phyloP scores from a whole-genome alignment of 2,113 vertebrate species.

The Galemys pyrenaicus region DNA sequence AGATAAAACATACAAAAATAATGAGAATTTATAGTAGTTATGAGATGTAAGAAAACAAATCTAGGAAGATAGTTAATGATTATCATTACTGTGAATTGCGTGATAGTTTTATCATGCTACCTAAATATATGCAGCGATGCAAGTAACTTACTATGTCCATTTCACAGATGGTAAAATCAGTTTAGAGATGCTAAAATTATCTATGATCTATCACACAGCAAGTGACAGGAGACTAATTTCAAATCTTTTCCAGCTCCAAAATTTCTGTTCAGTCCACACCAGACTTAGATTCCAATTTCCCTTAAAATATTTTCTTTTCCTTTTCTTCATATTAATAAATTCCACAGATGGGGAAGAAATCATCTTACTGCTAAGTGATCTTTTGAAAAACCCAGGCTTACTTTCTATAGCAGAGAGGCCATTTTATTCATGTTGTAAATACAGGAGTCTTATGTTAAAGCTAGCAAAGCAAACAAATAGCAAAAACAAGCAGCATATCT shows the following conservation, averaged over 20 bases:
- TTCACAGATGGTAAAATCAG: conserved; percentile 38
- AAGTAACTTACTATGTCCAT: not conserved
- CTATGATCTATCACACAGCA: not conserved
- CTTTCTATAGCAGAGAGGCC: conserved; percentile 34
- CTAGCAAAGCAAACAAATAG: conserved; percentile 12
- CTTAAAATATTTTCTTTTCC: not conserved
- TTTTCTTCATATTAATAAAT: not conserved
- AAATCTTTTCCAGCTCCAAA: not conserved
- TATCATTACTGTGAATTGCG: not conserved
- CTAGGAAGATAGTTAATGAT: not conserved
- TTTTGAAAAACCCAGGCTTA: conserved; percentile 28
- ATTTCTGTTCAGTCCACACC: not conserved
- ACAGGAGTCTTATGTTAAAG: conserved; percentile 4
- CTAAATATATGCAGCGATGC: not conserved
- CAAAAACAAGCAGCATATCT: conserved; percentile 5
- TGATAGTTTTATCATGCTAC: not conserved
- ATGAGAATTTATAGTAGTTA: not conserved
- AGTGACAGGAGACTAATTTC: not conserved
- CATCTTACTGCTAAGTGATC: not conserved
- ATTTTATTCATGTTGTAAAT: not conserved
- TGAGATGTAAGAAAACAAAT: conserved; percentile 14
- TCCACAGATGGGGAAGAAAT: conserved; percentile 32
- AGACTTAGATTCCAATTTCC: not conserved
- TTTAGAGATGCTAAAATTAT: not conserved
- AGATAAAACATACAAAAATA: conserved; percentile 13